Conservation (phyloP, 2,797 vertebrate species). For the Paramormyrops hopkinsi region DNA sequence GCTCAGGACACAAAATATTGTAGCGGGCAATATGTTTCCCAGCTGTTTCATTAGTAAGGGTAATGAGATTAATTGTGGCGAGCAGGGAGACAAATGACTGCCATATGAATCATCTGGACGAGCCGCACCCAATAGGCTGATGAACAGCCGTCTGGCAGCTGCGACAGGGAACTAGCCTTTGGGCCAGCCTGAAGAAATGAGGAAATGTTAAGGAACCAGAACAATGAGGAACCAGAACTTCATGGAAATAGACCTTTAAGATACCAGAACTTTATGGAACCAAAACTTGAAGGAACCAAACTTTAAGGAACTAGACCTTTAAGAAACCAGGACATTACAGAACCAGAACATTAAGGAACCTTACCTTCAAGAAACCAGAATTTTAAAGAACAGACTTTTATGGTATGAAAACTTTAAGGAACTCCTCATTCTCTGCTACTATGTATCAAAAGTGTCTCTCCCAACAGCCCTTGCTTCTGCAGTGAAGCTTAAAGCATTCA, state of each 20-base stretch:
- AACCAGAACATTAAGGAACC: neutral
- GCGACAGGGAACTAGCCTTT: neutral
- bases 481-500: neutral
- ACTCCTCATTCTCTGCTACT: neutral
- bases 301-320: neutral
- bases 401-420: neutral
- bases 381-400: neutral
- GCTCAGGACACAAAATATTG: neutral
- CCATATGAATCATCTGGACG: neutral
- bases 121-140: neutral
- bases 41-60: slow-evolving; percentile 2
- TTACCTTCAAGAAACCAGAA: neutral
- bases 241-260: neutral
- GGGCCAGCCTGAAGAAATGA: neutral
- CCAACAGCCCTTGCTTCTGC: neutral
- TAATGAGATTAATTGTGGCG: slow-evolving; percentile 12
- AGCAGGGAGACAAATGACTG: neutral
- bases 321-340: neutral
- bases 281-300: neutral
- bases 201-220: neutral
- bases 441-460: neutral
- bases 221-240: neutral
- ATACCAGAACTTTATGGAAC: neutral
- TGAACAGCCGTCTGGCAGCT: neutral
- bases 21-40: slow-evolving; percentile 1